A percentile compares a stretch with the other conserved stretches of the same genome.
Conservation (phyloP, 2,113 vertebrate genomes). For the Charina bottae region DNA sequence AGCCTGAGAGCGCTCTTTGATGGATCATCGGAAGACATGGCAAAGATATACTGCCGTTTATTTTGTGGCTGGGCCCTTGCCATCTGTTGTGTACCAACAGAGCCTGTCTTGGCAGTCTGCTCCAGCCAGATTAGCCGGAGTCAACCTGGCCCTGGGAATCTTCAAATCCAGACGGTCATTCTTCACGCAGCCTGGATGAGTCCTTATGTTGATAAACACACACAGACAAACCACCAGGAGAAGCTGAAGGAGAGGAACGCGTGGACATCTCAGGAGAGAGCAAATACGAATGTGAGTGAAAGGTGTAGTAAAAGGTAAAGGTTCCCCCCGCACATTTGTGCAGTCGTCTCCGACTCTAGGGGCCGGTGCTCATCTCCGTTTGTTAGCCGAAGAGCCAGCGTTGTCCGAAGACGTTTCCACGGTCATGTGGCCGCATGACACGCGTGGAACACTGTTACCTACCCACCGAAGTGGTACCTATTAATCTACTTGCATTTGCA, state of each 20-base stretch:
- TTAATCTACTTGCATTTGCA: too few relatives aligned
- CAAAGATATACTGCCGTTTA: constrained; percentile 64
- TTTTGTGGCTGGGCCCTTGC: constrained; percentile 76
- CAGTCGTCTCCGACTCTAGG: too few relatives aligned
- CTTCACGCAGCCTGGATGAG: constrained; percentile 76
- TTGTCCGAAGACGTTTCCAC: too few relatives aligned
- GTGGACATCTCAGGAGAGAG: neutral
- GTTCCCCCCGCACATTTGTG: too few relatives aligned
- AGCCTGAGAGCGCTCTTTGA: neutral
- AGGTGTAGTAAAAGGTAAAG: neutral
- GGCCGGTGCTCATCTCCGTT: too few relatives aligned
- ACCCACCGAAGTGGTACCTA: too few relatives aligned
- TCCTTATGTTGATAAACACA: constrained; percentile 37
- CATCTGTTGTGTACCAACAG: constrained; percentile 79
- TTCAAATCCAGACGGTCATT: constrained; percentile 73
- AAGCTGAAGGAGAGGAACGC: neutral
- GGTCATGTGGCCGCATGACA: too few relatives aligned
- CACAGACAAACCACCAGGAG: neutral
- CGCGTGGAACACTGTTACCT: too few relatives aligned
- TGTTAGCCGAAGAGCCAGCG: too few relatives aligned
- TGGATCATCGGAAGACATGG: neutral
- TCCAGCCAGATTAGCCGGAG: constrained; percentile 61
- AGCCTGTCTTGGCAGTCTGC: constrained; percentile 70
- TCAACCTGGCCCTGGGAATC: constrained; percentile 70
- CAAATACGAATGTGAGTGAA: neutral